Evolutionary conservation across 2,888 invertebrate genomes (phyloP).

Genomic region (Volucella inflata): DNA sequence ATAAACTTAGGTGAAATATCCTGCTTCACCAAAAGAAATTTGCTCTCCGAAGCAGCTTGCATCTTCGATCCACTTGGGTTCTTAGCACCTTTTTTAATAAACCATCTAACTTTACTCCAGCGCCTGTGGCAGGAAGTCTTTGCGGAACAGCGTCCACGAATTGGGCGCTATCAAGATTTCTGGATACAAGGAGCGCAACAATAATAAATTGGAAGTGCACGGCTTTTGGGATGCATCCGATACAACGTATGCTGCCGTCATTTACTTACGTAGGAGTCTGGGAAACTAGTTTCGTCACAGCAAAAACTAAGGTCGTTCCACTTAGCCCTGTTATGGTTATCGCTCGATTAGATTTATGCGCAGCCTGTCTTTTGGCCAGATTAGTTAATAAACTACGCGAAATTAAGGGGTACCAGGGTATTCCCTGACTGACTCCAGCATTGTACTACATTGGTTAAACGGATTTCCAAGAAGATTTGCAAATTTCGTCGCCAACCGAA

Average conservation of each 20-base stretch:
- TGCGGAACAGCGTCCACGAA: no score
- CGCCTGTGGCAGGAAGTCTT: no score
- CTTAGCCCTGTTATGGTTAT: background rate
- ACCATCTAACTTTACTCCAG: no score
- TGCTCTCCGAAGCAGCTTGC: slow-evolving; percentile 17
- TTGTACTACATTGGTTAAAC: slow-evolving; percentile 36
- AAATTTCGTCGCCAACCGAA: slow-evolving; percentile 13
- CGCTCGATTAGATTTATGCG: slow-evolving; percentile 30
- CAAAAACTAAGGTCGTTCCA: slow-evolving; percentile 20
- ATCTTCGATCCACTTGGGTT: no score
- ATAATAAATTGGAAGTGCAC: slow-evolving; percentile 6
- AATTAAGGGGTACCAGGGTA: background rate
- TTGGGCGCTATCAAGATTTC: slow-evolving; percentile 2
- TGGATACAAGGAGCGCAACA: slow-evolving; percentile 7
- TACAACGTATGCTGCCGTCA: background rate
- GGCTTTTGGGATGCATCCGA: slow-evolving; percentile 26
- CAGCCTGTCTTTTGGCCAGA: slow-evolving; percentile 9
- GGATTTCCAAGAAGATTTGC: slow-evolving; percentile 24
- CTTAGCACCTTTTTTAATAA: no score
- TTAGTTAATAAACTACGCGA: background rate
- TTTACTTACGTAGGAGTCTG: background rate
- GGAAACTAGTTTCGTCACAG: slow-evolving; percentile 6
- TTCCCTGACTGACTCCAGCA: slow-evolving; percentile 32
- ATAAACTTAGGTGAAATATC: background rate
- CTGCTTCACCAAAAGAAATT: slow-evolving; percentile 26